Conservation (phyloP, 1,140 invertebrate genomes). For the Lineus longissimus region DNA sequence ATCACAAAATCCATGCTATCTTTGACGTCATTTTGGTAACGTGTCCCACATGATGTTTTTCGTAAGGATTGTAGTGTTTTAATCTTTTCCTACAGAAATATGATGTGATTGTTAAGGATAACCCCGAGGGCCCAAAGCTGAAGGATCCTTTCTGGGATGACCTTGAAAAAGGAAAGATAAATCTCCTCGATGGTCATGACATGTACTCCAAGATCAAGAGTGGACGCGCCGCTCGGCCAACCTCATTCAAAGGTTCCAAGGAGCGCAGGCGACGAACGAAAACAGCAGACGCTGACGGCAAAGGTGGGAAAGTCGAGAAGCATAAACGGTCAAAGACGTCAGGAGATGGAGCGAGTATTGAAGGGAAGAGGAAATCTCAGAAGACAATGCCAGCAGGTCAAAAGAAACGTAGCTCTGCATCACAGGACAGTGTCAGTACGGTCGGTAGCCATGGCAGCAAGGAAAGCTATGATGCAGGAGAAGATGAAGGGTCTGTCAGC, state of each 20-base stretch:
- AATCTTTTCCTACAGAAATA: no score
- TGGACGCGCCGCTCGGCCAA: constrained; percentile 19
- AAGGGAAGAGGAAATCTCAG: neutral
- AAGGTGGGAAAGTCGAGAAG: constrained; percentile 1
- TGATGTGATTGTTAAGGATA: no score
- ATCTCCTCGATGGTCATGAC: constrained; percentile 36
- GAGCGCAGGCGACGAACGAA: no score
- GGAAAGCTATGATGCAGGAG: no score
- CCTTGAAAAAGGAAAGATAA: constrained; percentile 43
- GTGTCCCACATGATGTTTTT: no score
- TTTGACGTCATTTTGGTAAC: no score
- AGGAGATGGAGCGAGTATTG: neutral
- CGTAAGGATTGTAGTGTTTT: no score
- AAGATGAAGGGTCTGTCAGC: no score
- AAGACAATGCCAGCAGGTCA: neutral
- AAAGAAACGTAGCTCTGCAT: neutral
- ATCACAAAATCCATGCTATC: no score
- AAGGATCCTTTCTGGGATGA: constrained; percentile 50
- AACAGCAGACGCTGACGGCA: constrained; percentile 2
- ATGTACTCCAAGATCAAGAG: constrained; percentile 47
- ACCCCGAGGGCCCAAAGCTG: constrained; percentile 15
- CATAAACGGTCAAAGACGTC: neutral
- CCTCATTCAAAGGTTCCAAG: constrained; percentile 14
- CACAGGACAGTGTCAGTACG: no score
- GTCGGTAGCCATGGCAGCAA: no score